Conservation (phyloP, 2,113 vertebrate genomes). For the Ammodramus savannarum region DNA sequence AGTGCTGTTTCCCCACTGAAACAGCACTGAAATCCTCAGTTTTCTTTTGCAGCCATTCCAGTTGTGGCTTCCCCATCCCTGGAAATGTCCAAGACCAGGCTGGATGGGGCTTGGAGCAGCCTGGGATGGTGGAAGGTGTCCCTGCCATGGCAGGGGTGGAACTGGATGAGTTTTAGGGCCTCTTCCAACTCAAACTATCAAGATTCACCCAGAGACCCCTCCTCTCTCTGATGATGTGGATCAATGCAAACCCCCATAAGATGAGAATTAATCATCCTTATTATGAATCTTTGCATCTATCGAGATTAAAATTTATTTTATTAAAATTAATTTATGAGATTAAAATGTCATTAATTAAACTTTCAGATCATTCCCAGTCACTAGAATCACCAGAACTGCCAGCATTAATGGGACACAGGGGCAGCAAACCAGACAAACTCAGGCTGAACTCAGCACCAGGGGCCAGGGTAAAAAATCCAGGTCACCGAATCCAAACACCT, state of each 20-base stretch:
- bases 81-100: accelerated
- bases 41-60: neutral
- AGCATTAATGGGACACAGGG: neutral
- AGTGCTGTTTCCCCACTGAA: neutral
- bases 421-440: neutral
- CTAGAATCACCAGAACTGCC: neutral
- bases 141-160: neutral
- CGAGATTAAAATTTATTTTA: neutral
- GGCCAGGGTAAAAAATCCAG: neutral
- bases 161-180: neutral
- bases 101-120: accelerated
- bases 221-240: neutral
- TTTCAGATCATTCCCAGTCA: neutral
- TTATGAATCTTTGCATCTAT: neutral
- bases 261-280: neutral
- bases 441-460: neutral
- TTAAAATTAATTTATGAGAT: neutral
- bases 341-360: neutral
- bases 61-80: neutral
- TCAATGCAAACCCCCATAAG: accelerated
- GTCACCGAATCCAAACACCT: neutral
- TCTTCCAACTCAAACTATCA: neutral
- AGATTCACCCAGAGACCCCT: neutral
- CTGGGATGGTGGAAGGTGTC: neutral
- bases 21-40: no score